These are phyloP conservation scores for Drosophila sp. DNA, from an alignment of 1,140 invertebrate genomes.

Conservation along the genomic window DNA sequence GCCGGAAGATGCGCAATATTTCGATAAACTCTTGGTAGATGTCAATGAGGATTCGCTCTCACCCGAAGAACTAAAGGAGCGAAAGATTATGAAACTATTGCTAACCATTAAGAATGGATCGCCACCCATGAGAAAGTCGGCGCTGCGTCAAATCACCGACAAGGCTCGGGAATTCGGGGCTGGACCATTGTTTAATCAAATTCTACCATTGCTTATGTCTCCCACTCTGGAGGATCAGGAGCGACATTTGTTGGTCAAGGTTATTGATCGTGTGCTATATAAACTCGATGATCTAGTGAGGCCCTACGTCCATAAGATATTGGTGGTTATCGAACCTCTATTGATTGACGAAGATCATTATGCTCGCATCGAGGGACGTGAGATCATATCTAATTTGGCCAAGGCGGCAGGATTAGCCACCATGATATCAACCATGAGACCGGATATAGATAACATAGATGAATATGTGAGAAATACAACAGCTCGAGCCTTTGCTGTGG, in stretches of 20 bases:
- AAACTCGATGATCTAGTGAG: constrained; percentile 99
- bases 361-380: constrained; percentile 98
- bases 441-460: constrained; percentile 99
- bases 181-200: constrained; percentile 99
- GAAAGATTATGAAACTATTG: constrained; percentile 99
- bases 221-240: constrained; percentile 99
- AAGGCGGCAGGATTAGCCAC: constrained; percentile 99
- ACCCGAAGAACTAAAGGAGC: constrained; percentile 98
- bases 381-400: constrained; percentile 99
- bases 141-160: constrained; percentile 98
- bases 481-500: constrained; percentile 99
- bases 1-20: constrained; percentile 99
- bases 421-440: constrained; percentile 99
- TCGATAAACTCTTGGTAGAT: constrained; percentile 98
- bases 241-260: constrained; percentile 99
- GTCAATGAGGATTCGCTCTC: constrained; percentile 98
- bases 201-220: constrained; percentile 98
- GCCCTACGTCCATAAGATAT: constrained; percentile 99
- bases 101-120: constrained; percentile 99
- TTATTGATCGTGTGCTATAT: constrained; percentile 99
- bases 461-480: constrained; percentile 99
- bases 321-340: constrained; percentile 99
- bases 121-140: constrained; percentile 99
- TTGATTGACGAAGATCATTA: constrained; percentile 99
- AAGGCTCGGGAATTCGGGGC: constrained; percentile 99